Evolutionary conservation across 2,888 invertebrate species (phyloP), one percentile per base, ranked within the genome.

Genomic region (Busseola fusca): DNA sequence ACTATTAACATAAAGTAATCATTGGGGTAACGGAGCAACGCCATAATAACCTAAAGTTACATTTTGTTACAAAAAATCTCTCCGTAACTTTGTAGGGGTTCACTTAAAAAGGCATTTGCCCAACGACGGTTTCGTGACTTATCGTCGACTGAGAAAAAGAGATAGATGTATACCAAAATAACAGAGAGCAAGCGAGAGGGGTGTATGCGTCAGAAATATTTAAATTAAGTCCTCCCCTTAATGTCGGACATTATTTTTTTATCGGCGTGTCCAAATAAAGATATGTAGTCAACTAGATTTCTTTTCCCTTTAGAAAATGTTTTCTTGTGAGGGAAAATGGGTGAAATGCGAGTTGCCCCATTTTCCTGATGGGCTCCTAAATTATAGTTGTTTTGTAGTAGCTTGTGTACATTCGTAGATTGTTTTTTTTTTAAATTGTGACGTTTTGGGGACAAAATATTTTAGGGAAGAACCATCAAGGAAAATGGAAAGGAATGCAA

Each of bases 201-300:
- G 37, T 63, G 71, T 76, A 83, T 86, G 84, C 87, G 87, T 84
- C 90, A 91, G 90, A 92, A 94, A 94, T 94, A 95, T 95, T 95
- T 94, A 95, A 95, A 95, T 95, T 94, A 94, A 94, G 93, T 91
- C 91, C 91, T 92, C 89, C 89, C 91, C 91, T 91, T 94, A 94
- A 95, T 94, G 94, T 94, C 69, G 86, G 90, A 93, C 94, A 94
- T 95, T 95, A 95, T 95, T 94, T 95, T 95, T 95, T 95, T 95
- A 95, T 95, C 94, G 93, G 91, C 87, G 75, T 86, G 84, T 87
- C 90, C 90, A 92, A 94, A 93, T 93, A 93, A 89, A 94, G 93
- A 95, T 94, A 92, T 92, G 93, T 91, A 88, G 89, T 86, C 85
- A 82, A 81, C 86, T 75, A 81, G 76, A 84, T 80, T 78, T 64